Evolutionary conservation across 2,888 invertebrate genomes (phyloP), one percentile per base, ranked within the genome.

Genomic region (Sarcophaga subvicina): DNA sequence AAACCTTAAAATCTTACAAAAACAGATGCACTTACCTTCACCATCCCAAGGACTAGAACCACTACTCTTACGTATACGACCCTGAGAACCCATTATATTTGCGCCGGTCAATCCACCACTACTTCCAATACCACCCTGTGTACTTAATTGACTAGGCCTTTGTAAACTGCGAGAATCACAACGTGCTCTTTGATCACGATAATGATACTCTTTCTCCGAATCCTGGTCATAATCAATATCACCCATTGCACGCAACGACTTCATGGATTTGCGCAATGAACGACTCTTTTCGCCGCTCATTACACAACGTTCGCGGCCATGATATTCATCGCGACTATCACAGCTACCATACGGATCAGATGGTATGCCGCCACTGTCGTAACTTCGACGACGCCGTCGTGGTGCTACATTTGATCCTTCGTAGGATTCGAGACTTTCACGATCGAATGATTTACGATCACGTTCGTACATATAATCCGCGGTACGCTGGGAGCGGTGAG

Each of bases 11-110:
- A 49, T 60, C 3, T 80, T 69, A 10, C 20, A 66, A n/a, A 27
- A 63, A 54, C 70, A 22, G 60, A n/a, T 54, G 10, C 2, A 4
- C 66, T 84, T 85, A 93, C 93, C 93, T 89, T 93, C 93, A 10
- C 93, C 93, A 90, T 96, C 96, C 94, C 96, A 95, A 17, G 95
- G 94, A 67, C 93, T 93, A 0, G 93, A 93, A 47, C 93, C 93
- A 78, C 93, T 93, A 88, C 93, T 93, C 79, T 93, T 93, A 59
- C 93, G 91, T 71, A 92, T 88, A 17, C 93, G 90, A 54, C 90
- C 89, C 22, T 91, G 90, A 0, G 89, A 83, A 5, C 85, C 71
- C 62, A 81, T 25, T 12, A 75, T 47, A 62, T 20, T 81, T 5
- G 63, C 17, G 6, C 81, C 62, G 11, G 71, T 54, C 14, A 54